phyloP scores from a whole-genome alignment of 2,113 vertebrate genomes.

The Syngnathus floridae region DNA sequence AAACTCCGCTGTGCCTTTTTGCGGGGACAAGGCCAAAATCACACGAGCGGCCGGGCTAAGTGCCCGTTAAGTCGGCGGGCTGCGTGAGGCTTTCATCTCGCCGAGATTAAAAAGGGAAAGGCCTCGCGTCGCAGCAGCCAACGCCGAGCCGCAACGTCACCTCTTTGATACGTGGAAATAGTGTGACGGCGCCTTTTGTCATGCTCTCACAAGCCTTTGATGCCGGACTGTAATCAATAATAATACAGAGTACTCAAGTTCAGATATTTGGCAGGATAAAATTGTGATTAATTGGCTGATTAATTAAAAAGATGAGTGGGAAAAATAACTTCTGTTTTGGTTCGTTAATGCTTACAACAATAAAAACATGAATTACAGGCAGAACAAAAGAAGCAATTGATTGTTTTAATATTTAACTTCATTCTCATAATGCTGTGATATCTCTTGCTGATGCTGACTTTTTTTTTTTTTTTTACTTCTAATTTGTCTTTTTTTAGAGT shows the following conservation, averaged over 20 bases:
- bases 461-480: too few relatives aligned
- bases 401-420: too few relatives aligned
- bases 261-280: too few relatives aligned
- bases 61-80: slow-evolving; percentile 67
- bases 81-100: slow-evolving; percentile 61
- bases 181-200: slow-evolving; percentile 67
- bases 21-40: slow-evolving; percentile 56
- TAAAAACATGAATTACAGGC: too few relatives aligned
- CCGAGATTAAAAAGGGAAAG: slow-evolving; percentile 62
- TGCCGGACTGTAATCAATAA: background rate
- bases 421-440: background rate
- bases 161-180: slow-evolving; percentile 67
- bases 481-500: too few relatives aligned
- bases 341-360: too few relatives aligned
- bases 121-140: slow-evolving; percentile 44
- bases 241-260: background rate
- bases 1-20: slow-evolving; percentile 59
- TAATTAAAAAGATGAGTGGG: too few relatives aligned
- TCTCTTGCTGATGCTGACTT: background rate
- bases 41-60: slow-evolving; percentile 62
- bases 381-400: too few relatives aligned
- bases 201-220: slow-evolving; percentile 54
- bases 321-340: too few relatives aligned
- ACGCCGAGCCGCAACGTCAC: slow-evolving; percentile 57
- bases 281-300: too few relatives aligned